Evolutionary conservation across 2,113 vertebrate species (phyloP).

Genomic region (Ceratotherium simum): DNA sequence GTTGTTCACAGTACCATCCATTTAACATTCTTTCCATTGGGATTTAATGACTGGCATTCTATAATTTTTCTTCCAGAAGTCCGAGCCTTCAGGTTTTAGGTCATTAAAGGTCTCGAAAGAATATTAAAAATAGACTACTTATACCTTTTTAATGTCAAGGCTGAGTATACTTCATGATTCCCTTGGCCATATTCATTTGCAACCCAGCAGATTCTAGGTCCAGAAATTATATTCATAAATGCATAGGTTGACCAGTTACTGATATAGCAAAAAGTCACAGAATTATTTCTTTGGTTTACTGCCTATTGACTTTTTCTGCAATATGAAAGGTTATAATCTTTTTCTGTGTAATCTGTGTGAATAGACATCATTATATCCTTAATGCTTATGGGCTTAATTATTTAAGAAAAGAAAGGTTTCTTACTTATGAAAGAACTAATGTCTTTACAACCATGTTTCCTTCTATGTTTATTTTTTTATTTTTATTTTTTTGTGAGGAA

Average conservation of each 20-base stretch:
- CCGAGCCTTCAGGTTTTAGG: not conserved
- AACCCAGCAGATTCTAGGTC: not conserved
- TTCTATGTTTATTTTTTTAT: not conserved
- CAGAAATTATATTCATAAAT: not conserved
- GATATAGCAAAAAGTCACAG: not conserved
- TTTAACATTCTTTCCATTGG: not conserved
- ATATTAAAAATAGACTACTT: not conserved
- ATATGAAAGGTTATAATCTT: not conserved
- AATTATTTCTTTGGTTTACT: not conserved
- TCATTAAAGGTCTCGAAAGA: not conserved
- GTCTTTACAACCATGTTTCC: not conserved
- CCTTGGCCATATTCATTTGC: not conserved
- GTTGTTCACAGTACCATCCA: not conserved
- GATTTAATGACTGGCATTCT: not conserved
- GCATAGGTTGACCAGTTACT: not conserved
- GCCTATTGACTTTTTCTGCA: not conserved
- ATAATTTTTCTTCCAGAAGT: not conserved
- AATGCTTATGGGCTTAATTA: not conserved
- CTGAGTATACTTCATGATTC: not conserved
- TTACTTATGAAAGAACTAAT: not conserved
- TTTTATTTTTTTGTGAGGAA: too few relatives aligned
- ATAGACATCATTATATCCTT: not conserved
- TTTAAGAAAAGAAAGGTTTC: not conserved
- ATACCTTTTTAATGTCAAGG: not conserved
- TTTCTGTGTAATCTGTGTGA: not conserved